Evolutionary conservation across 1,140 invertebrate species (phyloP), one percentile per base, ranked within the genome.

Genomic region (Goniozus legneri): DNA sequence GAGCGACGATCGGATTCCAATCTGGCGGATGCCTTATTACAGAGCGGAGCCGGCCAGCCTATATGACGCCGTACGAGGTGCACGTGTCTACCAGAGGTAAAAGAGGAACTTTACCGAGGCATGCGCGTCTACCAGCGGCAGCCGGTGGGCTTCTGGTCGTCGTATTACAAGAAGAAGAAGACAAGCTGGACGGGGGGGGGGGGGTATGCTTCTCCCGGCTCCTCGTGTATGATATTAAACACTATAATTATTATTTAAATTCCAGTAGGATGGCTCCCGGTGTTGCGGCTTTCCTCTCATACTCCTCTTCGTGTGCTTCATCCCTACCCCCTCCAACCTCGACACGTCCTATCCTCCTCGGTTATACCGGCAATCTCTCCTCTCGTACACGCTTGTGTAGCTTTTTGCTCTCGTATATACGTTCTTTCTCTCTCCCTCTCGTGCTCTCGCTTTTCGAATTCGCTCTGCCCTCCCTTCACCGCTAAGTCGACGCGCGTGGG

Each of bases 241-340:
- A 76, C 71, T 76, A 75, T 76, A 76, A 76, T 74, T 73, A 75
- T 75, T 75, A 75, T 76, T 76, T 72, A 76, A 76, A 76, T 76
- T 76, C 71, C 69, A 73, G 71, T 71, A 73, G 68, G 70, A 74
- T 73, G 66, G 71, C 73, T 76, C 69, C 73, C 65, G 71, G 73
- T 76, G 64, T 76, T 76, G 70, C 60, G 58, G 58, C 56, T 48
- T 46, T 51, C 18, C 38, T 53, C 44, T 32, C 49, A 44, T 12
- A 20, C 40, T 27, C 40, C 37, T 14, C 33, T 39, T 20, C 20
- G 14, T 54, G 35, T 39, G 47, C 49, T 44, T 18, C 32, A 38
- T 53, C 55, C 57, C 51, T 48, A 32, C 32, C 38, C 31, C 31
- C 44, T 53, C 47, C 45, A 43, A 53, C 52, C 42, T 62, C 53